Percentiles rank a stretch among this genome's conserved stretches.
phyloP scores from a whole-genome alignment of 2,888 invertebrate species.

The Phorcus lineatus region DNA sequence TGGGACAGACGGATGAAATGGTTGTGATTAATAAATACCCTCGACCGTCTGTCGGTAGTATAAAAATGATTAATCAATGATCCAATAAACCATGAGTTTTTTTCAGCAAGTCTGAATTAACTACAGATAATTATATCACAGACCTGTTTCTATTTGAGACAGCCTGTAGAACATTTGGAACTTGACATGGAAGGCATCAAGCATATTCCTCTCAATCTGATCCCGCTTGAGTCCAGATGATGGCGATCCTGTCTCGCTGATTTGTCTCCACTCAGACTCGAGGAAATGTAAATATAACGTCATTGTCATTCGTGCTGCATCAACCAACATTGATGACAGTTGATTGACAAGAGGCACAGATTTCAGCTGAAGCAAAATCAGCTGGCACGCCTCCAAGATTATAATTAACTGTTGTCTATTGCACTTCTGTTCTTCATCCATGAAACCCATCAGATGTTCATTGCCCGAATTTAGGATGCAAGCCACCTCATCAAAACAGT shows the following conservation, averaged over 20 bases:
- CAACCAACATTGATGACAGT: not conserved
- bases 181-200: slow-evolving; percentile 17
- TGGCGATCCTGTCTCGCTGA: not conserved
- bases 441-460: not conserved
- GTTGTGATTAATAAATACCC: no score
- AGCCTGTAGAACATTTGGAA: slow-evolving; percentile 12
- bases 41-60: no score
- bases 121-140: no score
- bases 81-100: no score
- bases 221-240: not conserved
- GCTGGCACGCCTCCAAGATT: slow-evolving; percentile 1
- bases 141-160: not conserved
- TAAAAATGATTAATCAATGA: no score
- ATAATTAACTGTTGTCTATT: not conserved
- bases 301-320: not conserved
- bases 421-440: not conserved
- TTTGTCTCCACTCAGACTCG: not conserved
- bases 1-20: no score
- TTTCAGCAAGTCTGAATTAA: no score
- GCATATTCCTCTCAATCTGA: slow-evolving; percentile 14
- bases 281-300: slow-evolving; percentile 9
- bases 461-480: not conserved
- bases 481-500: not conserved
- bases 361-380: not conserved
- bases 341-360: not conserved